Evolutionary conservation across 2,797 vertebrate species (phyloP).

Genomic region (Rhabdomys pumilio): DNA sequence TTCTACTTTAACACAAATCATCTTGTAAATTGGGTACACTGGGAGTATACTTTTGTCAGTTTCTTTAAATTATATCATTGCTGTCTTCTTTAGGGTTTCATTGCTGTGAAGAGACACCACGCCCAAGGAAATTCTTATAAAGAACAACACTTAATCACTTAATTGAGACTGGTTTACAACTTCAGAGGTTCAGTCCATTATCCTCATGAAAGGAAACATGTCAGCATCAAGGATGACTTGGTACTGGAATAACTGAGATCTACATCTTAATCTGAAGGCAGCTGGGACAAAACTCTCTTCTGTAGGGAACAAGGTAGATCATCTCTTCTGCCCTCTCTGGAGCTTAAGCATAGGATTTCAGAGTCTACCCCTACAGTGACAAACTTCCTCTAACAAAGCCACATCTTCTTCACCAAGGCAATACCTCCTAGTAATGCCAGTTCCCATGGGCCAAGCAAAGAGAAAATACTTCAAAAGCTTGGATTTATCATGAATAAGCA

Average conservation of each 20-base stretch:
- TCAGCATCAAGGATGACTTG: not conserved
- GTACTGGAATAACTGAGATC: not conserved
- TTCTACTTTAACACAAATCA: constrained; percentile 22
- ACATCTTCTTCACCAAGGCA: not conserved
- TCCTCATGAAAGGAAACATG: not conserved
- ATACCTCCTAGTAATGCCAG: not conserved
- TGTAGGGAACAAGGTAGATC: not conserved
- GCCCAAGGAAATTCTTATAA: not conserved
- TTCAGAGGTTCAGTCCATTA: not conserved
- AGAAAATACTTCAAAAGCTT: constrained; percentile 63
- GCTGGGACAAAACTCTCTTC: not conserved
- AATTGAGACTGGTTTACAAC: not conserved
- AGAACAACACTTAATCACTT: not conserved
- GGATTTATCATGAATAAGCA: not conserved
- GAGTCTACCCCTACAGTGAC: not conserved
- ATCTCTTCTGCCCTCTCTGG: not conserved
- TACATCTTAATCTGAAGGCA: not conserved
- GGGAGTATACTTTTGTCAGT: constrained; percentile 12
- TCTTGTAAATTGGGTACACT: constrained; percentile 43
- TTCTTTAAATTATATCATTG: constrained; percentile 34
- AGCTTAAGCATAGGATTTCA: not conserved
- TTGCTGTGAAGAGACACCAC: not conserved
- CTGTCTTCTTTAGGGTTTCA: not conserved
- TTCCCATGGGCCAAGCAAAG: not conserved
- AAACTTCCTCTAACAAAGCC: not conserved